A percentile compares a stretch with the other conserved stretches of the same genome.
Evolutionary conservation across 2,797 vertebrate species (phyloP).

Genomic region (Myoxocephalus aenaeus): DNA sequence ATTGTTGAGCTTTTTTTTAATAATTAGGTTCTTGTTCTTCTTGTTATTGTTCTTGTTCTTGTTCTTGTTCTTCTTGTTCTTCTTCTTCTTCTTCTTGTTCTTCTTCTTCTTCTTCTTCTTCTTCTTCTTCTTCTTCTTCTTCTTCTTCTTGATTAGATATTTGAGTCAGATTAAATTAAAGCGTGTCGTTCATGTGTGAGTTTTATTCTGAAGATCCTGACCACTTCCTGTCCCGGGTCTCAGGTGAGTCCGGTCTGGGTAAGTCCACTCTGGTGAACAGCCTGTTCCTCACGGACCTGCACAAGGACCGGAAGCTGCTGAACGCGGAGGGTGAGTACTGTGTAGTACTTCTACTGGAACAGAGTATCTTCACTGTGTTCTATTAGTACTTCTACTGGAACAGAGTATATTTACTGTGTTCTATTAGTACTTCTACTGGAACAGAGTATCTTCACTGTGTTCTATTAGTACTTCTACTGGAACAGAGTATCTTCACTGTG

Average conservation of each 20-base stretch:
- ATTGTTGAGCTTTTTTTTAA: too few species aligned
- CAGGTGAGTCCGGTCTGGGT: constrained; percentile 90
- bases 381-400: not conserved
- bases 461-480: not conserved
- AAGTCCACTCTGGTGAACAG: constrained; percentile 98
- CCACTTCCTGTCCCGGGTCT: not conserved
- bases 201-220: not conserved
- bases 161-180: not conserved
- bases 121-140: too few species aligned
- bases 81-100: too few species aligned
- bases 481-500: not conserved
- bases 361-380: not conserved
- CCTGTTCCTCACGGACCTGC: constrained; percentile 95
- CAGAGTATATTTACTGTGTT: not conserved
- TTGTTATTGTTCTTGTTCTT: too few species aligned
- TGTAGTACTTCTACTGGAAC: not conserved
- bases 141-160: not conserved
- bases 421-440: not conserved
- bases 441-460: not conserved
- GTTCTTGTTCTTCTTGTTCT: too few species aligned
- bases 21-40: too few species aligned
- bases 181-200: not conserved
- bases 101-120: too few species aligned
- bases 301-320: constrained; percentile 92
- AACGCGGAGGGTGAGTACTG: constrained; percentile 90